Evolutionary conservation across 1,140 invertebrate species (phyloP), one percentile per base, ranked within the genome.

Genomic region (Hestina assimilis): DNA sequence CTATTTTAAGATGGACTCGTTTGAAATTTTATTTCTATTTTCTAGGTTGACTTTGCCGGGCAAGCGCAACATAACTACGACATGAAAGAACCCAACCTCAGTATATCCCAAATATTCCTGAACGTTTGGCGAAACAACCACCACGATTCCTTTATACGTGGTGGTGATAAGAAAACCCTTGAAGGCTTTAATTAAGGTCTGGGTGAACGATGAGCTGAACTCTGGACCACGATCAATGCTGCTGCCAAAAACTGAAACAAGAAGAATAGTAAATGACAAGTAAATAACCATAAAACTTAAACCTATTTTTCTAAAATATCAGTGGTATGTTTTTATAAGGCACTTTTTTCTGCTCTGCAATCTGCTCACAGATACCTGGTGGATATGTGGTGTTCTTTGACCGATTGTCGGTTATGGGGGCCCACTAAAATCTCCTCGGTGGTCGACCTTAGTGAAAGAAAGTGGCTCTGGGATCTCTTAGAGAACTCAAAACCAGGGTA

Each of bases 121-220:
- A 2, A 98, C 92, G 58, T 94, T 95, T 35, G 93, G 91, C 12
- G 96, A 96, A 4, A 97, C 92, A 66, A 96, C 95, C n/a, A 98
- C 91, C 46, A 98, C 94, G 74, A 96, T 94, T 0, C 96, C 96
- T 54, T 92, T 92, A 54, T 93, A 92, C 0, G 95, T 95, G 1
- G 96, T 89, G 3, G 97, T 93, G 38, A 98, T 79, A 45, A 97
- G 89, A 69, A 96, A 96, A 7, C 93, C 92, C 35, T 90, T 91
- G 48, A 91, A 86, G 75, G 90, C 88, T 47, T 89, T 82, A 68
- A 89, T 87, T 40, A 90, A 62, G 0, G 83, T 71, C 21, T 84
- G 76, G 0, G 84, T 83, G 4, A 87, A 72, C 14, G 75, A 63
- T 0, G 72, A 60, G 0, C 68, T 75, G 52, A 85, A 79, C 6